Base-by-base conservation (phyloP, 2,888 invertebrate species). In the Malthinus seriepunctatus region DNA sequence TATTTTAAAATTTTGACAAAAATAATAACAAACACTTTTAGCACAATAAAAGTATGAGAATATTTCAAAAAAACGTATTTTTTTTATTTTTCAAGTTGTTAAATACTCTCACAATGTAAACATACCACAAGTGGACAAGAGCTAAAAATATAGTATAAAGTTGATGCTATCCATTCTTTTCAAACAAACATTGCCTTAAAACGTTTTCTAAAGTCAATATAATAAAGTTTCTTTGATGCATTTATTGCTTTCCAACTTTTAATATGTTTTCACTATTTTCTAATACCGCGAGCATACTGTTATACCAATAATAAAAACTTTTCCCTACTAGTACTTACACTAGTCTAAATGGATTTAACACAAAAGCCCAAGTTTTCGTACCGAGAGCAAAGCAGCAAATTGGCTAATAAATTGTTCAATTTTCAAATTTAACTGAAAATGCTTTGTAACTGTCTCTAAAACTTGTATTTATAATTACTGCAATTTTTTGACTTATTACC, bases 151-250 rank as follows among this genome's bases (percentile, higher is more conserved):
- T 34, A 45, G 45, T 45, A 52, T 46, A 46, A 45, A 45, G 49
- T 50, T 44, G 50, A 56, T 50, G 44, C 49, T 56, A 47, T 50
- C 55, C 50, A 50, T 48, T 48, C 54, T 54, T 32, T 35, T 42
- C 48, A 42, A 50, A 56, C 59, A 62, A 62, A 62, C 55, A 62
- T 60, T 56, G 51, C 62, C 50, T 42, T 56, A 35, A 57, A 57
- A 57, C 50, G 60, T 46, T 63, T 63, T 47, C 63, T 48, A 52
- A 54, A 63, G 63, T 46, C 61, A 63, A 63, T 63, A 63, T 63
- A 63, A 63, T 63, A 63, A 58, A 61, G 54, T 51, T 51, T 60
- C 60, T 63, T 61, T 51, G 58, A 37, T 51, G 55, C 61, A 62
- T 53, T 62, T 62, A 62, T 62, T 60, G 62, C 55, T 62, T 62